Percentiles rank a stretch among this genome's conserved stretches.
phyloP scores from a whole-genome alignment of 92 coral and sea anemone genomes.

The Siderastrea radians region DNA sequence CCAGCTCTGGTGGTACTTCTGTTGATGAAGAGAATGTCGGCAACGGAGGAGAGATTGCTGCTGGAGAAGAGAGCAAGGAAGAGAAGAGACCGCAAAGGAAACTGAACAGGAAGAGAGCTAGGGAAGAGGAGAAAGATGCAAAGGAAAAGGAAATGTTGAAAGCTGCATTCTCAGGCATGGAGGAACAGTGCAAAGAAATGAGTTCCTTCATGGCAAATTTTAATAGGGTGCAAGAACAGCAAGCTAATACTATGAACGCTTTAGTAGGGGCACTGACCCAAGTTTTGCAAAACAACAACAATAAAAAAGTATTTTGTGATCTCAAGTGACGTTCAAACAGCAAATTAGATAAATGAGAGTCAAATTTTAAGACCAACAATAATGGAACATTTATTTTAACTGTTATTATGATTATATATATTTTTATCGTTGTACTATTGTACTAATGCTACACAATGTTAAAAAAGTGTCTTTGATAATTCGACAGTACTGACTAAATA shows the following conservation, averaged over 20 bases:
- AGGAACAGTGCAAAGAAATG: conserved; percentile 15
- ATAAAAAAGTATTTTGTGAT: neutral
- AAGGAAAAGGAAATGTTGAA: conserved; percentile 21
- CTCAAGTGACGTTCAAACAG: neutral
- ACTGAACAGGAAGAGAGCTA: conserved; percentile 19
- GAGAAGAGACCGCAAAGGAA: conserved; percentile 3
- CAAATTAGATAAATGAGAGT: neutral
- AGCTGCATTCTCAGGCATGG: neutral
- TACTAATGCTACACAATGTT: no score
- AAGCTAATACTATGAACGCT: neutral
- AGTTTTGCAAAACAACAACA: neutral
- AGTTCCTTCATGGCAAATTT: neutral
- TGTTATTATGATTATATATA: neutral
- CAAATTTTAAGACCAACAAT: neutral
- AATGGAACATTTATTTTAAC: neutral
- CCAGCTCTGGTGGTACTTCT: conserved; percentile 26
- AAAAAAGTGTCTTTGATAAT: no score
- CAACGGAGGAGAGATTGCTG: conserved; percentile 20
- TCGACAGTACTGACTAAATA: no score
- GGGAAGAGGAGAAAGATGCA: conserved; percentile 25
- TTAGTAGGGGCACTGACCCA: neutral
- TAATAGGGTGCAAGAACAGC: neutral
- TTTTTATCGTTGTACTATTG: neutral
- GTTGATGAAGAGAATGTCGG: conserved; percentile 4
- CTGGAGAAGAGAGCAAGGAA: conserved; percentile 5